phyloP scores from a whole-genome alignment of 2,797 vertebrate genomes.

The Mormyrus hasselquistii region DNA sequence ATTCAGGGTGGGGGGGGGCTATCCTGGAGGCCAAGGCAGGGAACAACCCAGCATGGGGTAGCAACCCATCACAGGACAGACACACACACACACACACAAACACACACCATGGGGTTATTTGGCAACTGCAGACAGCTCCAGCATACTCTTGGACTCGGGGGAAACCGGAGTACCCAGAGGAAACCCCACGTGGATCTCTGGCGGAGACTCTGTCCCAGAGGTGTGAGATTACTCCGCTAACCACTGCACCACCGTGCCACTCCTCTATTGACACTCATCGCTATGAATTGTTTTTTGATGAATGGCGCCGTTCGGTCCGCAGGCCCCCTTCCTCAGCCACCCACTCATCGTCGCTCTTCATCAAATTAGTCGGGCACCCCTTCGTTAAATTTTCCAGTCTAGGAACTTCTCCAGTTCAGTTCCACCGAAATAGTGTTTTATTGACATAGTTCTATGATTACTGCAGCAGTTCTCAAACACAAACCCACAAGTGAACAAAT shows the following conservation, averaged over 20 bases:
- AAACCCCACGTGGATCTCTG: not conserved
- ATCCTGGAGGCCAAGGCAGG: not conserved
- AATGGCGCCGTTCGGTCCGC: not conserved
- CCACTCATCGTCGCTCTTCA: not conserved
- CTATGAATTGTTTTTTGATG: not conserved
- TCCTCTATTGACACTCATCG: not conserved
- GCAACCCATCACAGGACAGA: not conserved
- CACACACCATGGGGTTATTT: not conserved
- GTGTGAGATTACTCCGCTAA: not conserved
- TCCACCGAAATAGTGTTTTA: not conserved
- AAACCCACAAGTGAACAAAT: not conserved
- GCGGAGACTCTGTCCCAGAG: not conserved
- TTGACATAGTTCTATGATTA: not conserved
- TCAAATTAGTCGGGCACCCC: conserved; percentile 27
- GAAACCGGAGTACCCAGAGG: not conserved
- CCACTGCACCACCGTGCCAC: not conserved
- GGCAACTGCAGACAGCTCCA: not conserved
- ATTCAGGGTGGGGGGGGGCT: not conserved
- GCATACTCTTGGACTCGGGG: not conserved
- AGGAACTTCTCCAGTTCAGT: not conserved
- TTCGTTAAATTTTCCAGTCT: not conserved
- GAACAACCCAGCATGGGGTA: not conserved
- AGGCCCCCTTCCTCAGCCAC: not conserved
- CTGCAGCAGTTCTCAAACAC: not conserved
- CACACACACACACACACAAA: too few species aligned